Conservation (phyloP, 2,888 invertebrate genomes). For the Theristus sp. region DNA sequence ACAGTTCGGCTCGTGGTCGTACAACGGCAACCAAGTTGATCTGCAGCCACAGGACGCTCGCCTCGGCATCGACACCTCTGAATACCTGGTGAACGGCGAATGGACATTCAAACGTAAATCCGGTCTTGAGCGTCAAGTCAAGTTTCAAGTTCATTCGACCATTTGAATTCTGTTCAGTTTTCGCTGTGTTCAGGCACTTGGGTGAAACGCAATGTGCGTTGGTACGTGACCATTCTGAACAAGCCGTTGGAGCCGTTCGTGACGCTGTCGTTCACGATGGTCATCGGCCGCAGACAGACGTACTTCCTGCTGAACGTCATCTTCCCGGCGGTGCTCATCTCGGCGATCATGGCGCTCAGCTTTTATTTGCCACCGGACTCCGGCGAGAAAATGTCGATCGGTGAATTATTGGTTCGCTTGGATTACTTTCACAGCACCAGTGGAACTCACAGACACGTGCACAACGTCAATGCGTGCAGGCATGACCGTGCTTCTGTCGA, state of each 20-base stretch:
- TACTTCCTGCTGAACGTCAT: background rate
- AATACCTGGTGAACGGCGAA: constrained; percentile 26
- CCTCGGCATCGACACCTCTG: constrained; percentile 20
- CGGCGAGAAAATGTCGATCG: background rate
- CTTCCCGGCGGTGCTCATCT: background rate
- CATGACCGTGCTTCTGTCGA: background rate
- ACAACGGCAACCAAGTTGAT: background rate
- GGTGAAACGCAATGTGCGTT: background rate
- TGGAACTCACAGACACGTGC: no score
- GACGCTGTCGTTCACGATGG: background rate
- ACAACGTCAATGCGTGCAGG: no score
- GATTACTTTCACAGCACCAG: no score
- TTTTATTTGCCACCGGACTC: constrained; percentile 1
- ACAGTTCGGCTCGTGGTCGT: constrained; percentile 2
- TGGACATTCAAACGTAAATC: constrained; percentile 22
- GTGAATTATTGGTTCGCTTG: no score
- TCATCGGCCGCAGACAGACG: background rate
- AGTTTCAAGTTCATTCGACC: no score
- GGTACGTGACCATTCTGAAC: background rate
- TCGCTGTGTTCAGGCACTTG: background rate
- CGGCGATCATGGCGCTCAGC: background rate
- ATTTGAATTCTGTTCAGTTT: no score
- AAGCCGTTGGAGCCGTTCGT: background rate
- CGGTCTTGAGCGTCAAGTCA: no score
- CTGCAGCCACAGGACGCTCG: background rate